Conservation (phyloP, 2,888 invertebrate genomes). For the Erpobdella octoculata region DNA sequence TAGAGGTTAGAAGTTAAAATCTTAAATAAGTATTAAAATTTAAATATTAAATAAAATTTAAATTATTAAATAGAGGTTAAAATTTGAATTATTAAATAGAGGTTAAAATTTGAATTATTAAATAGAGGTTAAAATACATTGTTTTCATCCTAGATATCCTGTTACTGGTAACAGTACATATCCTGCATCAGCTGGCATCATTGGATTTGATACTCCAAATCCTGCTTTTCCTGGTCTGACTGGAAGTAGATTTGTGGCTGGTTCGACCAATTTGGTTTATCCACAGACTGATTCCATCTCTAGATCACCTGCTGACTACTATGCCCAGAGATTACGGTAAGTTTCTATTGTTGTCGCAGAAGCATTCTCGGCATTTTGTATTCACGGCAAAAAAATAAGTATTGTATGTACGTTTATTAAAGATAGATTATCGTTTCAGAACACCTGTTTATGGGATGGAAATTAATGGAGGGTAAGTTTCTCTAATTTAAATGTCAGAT, state of each 20-base stretch:
- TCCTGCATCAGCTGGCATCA: slow-evolving; percentile 16
- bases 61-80: no score
- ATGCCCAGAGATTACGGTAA: slow-evolving; percentile 19
- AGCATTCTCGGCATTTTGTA: no score
- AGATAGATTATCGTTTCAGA: no score
- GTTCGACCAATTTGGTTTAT: slow-evolving; percentile 23
- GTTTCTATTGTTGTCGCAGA: no score
- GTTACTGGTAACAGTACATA: slow-evolving; percentile 16
- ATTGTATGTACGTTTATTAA: background rate
- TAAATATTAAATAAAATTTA: no score
- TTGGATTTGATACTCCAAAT: slow-evolving; percentile 23
- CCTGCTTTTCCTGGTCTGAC: slow-evolving; percentile 12
- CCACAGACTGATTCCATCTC: slow-evolving; percentile 12
- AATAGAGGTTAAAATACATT: no score
- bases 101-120: no score
- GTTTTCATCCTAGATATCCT: slow-evolving; percentile 25
- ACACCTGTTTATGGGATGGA: slow-evolving; percentile 27
- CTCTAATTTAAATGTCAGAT: background rate
- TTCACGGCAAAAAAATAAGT: background rate
- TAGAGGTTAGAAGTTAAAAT: no score
- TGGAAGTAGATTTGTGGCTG: slow-evolving; percentile 16
- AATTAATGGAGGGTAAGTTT: slow-evolving; percentile 23
- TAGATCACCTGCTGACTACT: slow-evolving; percentile 22
- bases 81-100: no score
- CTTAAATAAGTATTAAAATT: no score